phyloP scores from a whole-genome alignment of 2,797 vertebrate genomes.

The Sparus aurata region DNA sequence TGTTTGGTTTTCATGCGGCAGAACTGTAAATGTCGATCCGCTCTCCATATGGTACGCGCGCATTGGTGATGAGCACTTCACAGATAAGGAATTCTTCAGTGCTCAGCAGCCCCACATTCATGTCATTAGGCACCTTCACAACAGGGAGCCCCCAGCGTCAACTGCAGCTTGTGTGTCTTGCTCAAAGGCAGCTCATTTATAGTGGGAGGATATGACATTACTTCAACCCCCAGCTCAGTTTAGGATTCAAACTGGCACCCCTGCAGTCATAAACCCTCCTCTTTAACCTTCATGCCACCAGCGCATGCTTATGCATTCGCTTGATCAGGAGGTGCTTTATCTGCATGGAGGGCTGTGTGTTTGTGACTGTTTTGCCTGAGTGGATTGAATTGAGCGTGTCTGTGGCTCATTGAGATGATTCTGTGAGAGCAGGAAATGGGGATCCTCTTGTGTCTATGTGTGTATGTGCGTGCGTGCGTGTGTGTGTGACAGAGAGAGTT shows the following conservation, averaged over 20 bases:
- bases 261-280: slow-evolving; percentile 41
- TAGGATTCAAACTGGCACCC: slow-evolving; percentile 54
- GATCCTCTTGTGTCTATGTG: slow-evolving; percentile 31
- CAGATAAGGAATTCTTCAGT: slow-evolving; percentile 24
- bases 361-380: slow-evolving; percentile 32
- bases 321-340: slow-evolving; percentile 52
- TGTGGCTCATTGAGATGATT: slow-evolving; percentile 53
- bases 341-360: slow-evolving; percentile 37
- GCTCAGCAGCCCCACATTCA: slow-evolving; percentile 25
- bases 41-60: slow-evolving; percentile 32
- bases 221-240: slow-evolving; percentile 46
- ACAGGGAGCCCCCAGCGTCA: slow-evolving; percentile 18
- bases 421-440: slow-evolving; percentile 33
- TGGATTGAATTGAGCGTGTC: slow-evolving; percentile 45
- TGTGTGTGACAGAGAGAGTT: slow-evolving; percentile 8
- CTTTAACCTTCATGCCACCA: slow-evolving; percentile 50
- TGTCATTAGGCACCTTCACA: slow-evolving; percentile 30
- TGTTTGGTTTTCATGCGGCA: slow-evolving; percentile 8
- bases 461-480: slow-evolving; percentile 19
- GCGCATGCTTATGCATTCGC: slow-evolving; percentile 41
- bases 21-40: background rate
- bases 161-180: slow-evolving; percentile 39
- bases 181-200: slow-evolving; percentile 48
- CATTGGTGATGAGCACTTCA: slow-evolving; percentile 1
- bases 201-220: slow-evolving; percentile 48